These are phyloP conservation scores for Steatocranus sp. DNA, from an alignment of 2,797 vertebrate species.

Conservation along the genomic window DNA sequence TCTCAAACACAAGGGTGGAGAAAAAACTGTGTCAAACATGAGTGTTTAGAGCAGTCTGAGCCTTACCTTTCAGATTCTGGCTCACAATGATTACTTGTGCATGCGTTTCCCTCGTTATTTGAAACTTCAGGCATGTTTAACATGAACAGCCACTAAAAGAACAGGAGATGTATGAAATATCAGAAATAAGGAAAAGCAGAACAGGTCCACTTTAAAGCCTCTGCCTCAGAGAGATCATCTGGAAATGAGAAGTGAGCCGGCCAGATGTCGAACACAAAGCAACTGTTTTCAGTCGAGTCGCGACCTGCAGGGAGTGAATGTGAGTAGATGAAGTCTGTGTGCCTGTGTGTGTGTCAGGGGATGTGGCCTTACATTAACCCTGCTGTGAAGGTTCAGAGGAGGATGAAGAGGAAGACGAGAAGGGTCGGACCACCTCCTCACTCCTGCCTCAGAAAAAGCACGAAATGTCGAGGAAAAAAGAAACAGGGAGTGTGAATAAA, in stretches of 20 bases:
- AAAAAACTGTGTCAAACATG: background rate
- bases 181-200: background rate
- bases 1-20: background rate
- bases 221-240: background rate
- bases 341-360: slow-evolving; percentile 5
- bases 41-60: background rate
- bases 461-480: background rate
- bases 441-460: slow-evolving; percentile 6
- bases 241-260: background rate
- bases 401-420: slow-evolving; percentile 31
- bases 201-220: background rate
- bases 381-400: slow-evolving; percentile 51
- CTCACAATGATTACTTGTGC: background rate
- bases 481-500: slow-evolving; percentile 42
- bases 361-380: slow-evolving; percentile 63
- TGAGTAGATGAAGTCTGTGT: background rate
- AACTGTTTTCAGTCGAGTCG: background rate
- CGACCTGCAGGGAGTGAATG: background rate
- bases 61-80: background rate
- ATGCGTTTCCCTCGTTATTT: background rate
- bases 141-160: background rate
- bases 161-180: background rate
- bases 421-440: slow-evolving; percentile 39
- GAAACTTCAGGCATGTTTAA: background rate
- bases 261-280: background rate